phyloP scores from a whole-genome alignment of 2,888 invertebrate genomes.

The Eumerus sabulonum region DNA sequence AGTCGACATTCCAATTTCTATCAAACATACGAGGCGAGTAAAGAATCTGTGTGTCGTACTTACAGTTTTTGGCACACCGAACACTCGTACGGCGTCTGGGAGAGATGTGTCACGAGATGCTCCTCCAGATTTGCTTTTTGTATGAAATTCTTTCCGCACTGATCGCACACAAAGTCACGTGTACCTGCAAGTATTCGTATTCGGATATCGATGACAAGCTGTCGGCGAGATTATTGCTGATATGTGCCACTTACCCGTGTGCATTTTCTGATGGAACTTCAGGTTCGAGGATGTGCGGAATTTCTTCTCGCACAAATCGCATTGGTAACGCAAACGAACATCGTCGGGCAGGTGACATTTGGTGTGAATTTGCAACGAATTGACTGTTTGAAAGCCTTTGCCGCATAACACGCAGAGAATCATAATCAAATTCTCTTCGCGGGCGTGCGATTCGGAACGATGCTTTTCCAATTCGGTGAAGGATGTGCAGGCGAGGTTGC shows the following conservation, averaged over 20 bases:
- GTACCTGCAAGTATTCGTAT: constrained; percentile 60
- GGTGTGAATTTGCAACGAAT: constrained; percentile 69
- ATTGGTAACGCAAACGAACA: constrained; percentile 47
- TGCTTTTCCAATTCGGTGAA: constrained; percentile 68
- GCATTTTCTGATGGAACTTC: constrained; percentile 71
- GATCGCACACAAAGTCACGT: constrained; percentile 78
- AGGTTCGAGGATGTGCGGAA: constrained; percentile 70
- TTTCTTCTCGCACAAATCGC: constrained; percentile 69
- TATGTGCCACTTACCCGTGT: constrained; percentile 69
- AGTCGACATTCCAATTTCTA: not conserved
- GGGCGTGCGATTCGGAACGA: constrained; percentile 49
- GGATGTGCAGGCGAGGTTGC: constrained; percentile 63
- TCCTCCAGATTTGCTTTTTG: constrained; percentile 80
- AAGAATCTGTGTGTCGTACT: constrained; percentile 42
- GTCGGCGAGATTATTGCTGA: not conserved
- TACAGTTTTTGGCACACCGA: constrained; percentile 78
- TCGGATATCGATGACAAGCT: not conserved
- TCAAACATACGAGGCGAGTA: too few species aligned
- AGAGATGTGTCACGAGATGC: constrained; percentile 80
- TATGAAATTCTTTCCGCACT: constrained; percentile 80
- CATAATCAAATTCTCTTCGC: constrained; percentile 32
- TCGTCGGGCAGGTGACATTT: constrained; percentile 68
- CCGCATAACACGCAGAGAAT: constrained; percentile 71
- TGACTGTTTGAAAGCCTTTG: constrained; percentile 70
- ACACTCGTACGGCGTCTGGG: constrained; percentile 79